These are phyloP conservation scores for Odontamblyopus rebecca DNA, from an alignment of 2,797 vertebrate genomes.

Conservation along the genomic window DNA sequence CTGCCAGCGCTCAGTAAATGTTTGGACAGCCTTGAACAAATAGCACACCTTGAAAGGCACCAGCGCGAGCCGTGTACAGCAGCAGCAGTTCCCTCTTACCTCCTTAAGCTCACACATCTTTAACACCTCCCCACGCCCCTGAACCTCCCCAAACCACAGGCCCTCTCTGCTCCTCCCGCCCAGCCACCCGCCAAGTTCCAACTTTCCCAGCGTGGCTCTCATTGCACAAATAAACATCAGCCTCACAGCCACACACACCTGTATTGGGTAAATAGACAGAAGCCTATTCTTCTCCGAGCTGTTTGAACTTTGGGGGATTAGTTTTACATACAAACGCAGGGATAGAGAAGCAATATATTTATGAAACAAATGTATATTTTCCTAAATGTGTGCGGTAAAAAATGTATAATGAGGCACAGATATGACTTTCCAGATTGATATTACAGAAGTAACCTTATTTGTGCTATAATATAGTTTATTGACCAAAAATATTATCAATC, in stretches of 20 bases:
- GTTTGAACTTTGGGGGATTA: constrained; percentile 38
- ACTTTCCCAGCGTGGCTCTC: constrained; percentile 62
- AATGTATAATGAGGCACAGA: background rate
- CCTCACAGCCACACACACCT: constrained; percentile 53
- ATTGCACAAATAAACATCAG: constrained; percentile 63
- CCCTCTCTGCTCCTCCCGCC: constrained; percentile 40
- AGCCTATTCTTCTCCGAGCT: constrained; percentile 24
- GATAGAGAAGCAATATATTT: constrained; percentile 2
- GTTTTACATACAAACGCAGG: constrained; percentile 26
- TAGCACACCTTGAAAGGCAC: constrained; percentile 96
- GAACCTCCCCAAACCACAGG: constrained; percentile 54
- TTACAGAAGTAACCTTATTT: no score
- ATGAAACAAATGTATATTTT: constrained; percentile 1
- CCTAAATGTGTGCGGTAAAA: background rate
- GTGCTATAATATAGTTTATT: no score
- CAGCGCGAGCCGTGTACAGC: constrained; percentile 74
- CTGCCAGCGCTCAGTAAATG: constrained; percentile 94
- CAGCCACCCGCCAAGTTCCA: constrained; percentile 43
- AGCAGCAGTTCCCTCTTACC: constrained; percentile 56
- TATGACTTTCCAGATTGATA: background rate
- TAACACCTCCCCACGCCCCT: constrained; percentile 44
- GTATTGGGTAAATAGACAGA: constrained; percentile 54
- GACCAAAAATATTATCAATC: background rate
- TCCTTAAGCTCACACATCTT: constrained; percentile 67
- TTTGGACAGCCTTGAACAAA: constrained; percentile 98